Base-by-base conservation (phyloP, 1,140 invertebrate species). In the Apis dorsata region DNA sequence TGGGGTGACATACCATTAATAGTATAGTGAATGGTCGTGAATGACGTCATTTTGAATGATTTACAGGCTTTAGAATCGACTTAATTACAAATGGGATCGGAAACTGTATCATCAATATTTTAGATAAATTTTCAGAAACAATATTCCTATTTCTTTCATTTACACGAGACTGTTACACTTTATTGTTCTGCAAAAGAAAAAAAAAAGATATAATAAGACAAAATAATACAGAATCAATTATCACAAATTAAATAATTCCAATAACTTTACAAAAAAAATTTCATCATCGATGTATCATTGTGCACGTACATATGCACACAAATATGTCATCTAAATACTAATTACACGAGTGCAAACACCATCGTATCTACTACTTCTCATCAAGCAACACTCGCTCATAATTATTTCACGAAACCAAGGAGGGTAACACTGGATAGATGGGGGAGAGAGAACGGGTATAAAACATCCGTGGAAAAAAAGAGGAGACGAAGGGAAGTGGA, bases 1-100 rank as follows among this genome's bases (percentile, higher is more conserved):
- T 59, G 59, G 72, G 83, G 71, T 71, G 57, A 53, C 44, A 71
- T 68, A 49, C 68, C 84, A 83, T 83, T 85, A 83, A 83, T 85
- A 85, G 69, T 49, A 77, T 69, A 72, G 62, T 62, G 73, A 78
- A 83, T 73, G 74, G 24, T 73, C 34, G 2, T 28, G 19, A 57
- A 59, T 83, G 80, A 85, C 74, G 68, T 83, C 74, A 76, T 59
- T 9, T 63, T 21, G 66, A 68, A 83, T 70, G 34, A 69, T 81
- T 74, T 65, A 76, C 57, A 24, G 1, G n/a, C 55, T 44, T 73
- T 44, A 53, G 51, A 57, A 71, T 71, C 60, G 28, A 34, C 66
- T 83, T 79, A 79, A 83, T 79, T 79, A 71, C 60, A 59, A 83
- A 63, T 4, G 12, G 57, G 8, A 10, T 17, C 44, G 28, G 44